Base-by-base conservation (phyloP, 2,797 vertebrate genomes). In the Ptychadena robeensis region DNA sequence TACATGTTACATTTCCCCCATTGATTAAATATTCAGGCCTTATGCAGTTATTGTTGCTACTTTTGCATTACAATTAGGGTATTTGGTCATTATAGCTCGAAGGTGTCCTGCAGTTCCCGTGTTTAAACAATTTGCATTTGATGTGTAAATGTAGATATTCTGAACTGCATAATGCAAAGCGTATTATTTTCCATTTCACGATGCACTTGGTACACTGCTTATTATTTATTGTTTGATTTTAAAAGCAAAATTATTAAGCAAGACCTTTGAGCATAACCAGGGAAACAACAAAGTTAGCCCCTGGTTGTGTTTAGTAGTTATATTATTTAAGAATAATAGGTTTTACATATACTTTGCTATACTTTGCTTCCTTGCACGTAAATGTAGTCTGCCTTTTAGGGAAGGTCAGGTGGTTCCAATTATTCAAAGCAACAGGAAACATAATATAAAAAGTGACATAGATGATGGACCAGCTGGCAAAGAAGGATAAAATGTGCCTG, bases 341-440 rank as follows among this genome's bases (percentile, higher is more conserved):
- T 82, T 69, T 82, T 82, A 65, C 14, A 83, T 83, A 72, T 73
- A 27, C 8, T 66, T 8, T 83, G n/a, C 74, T 83, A 72, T 73
- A 27, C 8, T 66, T 8, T 83, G n/a, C 74, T 27, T 38, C 57
- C 38, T 66, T 59, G 15, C 64, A 37, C 77, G 44, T n/a, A 53
- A 53, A 53, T 53, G 22, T 40, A 70, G 65, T 72, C 57, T 53
- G 38, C 25, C 38, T 75, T 64, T 28, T 77, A 70, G 53, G 9
- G 28, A 28, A 34, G 59, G 76, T 65, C 48, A 64, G 25, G 37
- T 78, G 67, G 40, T 37, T 28, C 25, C 12, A 53, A n/a, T 73
- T 25, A 76, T 70, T 40, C 32, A 30, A 63, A 31, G 31, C 9
- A 75, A 28, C 73, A 77, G 22, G 22, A 38, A 70, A 48, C 38